A percentile compares a stretch with the other conserved stretches of the same genome.
Conservation (phyloP, 2,888 invertebrate species). For the Cataglyphis altisquamis region DNA sequence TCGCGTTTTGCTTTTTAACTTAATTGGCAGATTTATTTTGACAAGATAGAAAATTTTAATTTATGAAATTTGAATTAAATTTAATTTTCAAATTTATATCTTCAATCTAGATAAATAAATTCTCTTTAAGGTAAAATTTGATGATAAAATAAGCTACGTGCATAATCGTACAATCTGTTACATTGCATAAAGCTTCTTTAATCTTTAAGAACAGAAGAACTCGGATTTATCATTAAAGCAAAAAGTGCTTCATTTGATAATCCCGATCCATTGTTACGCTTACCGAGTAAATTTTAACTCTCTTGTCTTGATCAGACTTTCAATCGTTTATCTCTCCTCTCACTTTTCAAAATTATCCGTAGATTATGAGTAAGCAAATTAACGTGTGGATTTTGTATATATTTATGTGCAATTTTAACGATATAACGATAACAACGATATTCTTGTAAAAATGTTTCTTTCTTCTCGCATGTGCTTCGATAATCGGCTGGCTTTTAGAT, state of each 20-base stretch:
- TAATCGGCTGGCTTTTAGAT: neutral
- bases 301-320: slow-evolving; percentile 59
- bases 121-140: neutral
- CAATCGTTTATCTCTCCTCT: slow-evolving; percentile 39
- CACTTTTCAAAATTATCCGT: slow-evolving; percentile 55
- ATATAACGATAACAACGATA: slow-evolving; percentile 66
- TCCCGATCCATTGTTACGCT: slow-evolving; percentile 44
- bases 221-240: slow-evolving; percentile 18
- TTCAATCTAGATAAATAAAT: neutral
- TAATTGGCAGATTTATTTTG: neutral
- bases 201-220: slow-evolving; percentile 62
- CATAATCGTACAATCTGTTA: slow-evolving; percentile 1
- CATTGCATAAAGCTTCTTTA: slow-evolving; percentile 49
- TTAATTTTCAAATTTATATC: slow-evolving; percentile 4
- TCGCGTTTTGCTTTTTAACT: neutral
- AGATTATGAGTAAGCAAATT: slow-evolving; percentile 62
- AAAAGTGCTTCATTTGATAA: slow-evolving; percentile 15
- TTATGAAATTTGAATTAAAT: neutral
- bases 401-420: slow-evolving; percentile 80
- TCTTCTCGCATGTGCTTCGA: neutral
- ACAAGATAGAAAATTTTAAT: neutral
- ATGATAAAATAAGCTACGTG: neutral
- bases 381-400: slow-evolving; percentile 76
- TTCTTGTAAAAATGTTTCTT: slow-evolving; percentile 4
- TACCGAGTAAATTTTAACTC: slow-evolving; percentile 60